A percentile compares a stretch with the other conserved stretches of the same genome.
Conservation (phyloP, 2,113 vertebrate species). For the Anolis sagrei region DNA sequence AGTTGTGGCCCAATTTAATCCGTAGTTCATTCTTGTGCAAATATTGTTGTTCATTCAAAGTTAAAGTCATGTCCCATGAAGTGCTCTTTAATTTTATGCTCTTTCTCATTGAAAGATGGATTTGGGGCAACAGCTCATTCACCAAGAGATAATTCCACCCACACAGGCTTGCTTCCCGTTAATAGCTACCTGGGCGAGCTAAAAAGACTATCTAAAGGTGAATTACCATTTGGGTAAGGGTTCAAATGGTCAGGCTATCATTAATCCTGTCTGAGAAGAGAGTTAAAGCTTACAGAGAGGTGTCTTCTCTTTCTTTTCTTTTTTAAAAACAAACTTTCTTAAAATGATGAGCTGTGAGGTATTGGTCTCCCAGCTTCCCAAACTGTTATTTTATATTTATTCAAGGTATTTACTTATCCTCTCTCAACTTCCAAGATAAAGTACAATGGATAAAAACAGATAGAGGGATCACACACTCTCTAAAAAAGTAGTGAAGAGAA, state of each 20-base stretch:
- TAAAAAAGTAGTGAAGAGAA: not conserved
- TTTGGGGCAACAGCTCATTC: not conserved
- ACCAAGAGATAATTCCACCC: constrained; percentile 18
- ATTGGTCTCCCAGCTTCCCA: not conserved
- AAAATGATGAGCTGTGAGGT: not conserved
- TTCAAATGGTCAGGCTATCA: not conserved
- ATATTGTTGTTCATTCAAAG: not conserved
- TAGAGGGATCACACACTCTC: not conserved
- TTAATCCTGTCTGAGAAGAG: not conserved
- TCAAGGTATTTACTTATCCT: too few species aligned
- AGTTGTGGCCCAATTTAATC: not conserved
- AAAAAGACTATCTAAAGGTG: constrained; percentile 13
- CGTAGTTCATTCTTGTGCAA: not conserved
- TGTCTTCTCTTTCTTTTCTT: not conserved
- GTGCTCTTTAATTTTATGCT: not conserved
- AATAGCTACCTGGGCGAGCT: constrained; percentile 7
- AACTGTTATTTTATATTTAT: too few species aligned
- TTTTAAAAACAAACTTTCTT: not conserved
- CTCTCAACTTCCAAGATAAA: too few species aligned
- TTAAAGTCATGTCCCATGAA: not conserved
- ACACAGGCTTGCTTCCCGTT: constrained; percentile 15
- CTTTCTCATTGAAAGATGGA: not conserved
- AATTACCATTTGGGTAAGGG: not conserved
- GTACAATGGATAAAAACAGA: not conserved
- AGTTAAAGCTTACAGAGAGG: not conserved